phyloP scores from a whole-genome alignment of 2,113 vertebrate species.

The Pygoscelis adeliae region DNA sequence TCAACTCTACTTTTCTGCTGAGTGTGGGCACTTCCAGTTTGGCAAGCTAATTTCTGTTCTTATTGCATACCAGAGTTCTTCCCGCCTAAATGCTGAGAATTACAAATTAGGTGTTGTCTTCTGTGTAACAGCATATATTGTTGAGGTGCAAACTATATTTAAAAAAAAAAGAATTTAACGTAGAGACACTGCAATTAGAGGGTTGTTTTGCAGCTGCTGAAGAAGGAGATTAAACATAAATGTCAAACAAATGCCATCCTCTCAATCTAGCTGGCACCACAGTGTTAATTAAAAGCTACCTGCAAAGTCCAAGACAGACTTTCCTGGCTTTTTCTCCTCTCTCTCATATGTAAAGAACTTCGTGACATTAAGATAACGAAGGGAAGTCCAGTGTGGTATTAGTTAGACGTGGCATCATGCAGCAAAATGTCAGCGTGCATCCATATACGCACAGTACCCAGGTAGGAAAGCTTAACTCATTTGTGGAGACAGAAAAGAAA shows the following conservation, averaged over 20 bases:
- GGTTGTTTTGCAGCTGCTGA: not conserved
- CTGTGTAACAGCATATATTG: not conserved
- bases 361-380: not conserved
- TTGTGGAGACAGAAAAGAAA: not conserved
- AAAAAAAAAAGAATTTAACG: not conserved
- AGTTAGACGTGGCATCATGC: not conserved
- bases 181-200: not conserved
- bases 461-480: not conserved
- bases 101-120: not conserved
- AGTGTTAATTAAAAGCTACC: conserved; percentile 34
- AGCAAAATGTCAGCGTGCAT: not conserved
- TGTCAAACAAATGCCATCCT: conserved; percentile 26
- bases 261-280: not conserved
- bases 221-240: conserved; percentile 27
- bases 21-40: not conserved
- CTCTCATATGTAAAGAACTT: not conserved
- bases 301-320: not conserved
- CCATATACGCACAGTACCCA: not conserved
- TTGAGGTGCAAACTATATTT: conserved; percentile 3
- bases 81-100: not conserved
- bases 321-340: not conserved
- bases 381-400: not conserved
- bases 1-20: not conserved
- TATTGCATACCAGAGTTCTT: not conserved
- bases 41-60: not conserved